phyloP scores from a whole-genome alignment of 2,797 vertebrate species.

The Threskiornis aethiopicus region DNA sequence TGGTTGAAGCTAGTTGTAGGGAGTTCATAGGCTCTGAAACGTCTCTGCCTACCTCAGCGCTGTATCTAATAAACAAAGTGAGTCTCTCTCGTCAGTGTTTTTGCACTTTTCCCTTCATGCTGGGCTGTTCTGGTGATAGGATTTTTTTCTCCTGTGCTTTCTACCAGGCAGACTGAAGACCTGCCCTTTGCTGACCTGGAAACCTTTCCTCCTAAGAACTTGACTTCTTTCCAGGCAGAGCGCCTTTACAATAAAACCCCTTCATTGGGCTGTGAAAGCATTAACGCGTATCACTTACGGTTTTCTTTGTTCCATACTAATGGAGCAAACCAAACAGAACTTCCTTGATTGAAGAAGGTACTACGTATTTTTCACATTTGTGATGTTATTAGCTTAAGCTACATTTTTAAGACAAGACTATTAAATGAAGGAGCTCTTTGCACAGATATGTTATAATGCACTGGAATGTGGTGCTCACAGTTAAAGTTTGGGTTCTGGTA shows the following conservation, averaged over 20 bases:
- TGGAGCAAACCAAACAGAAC: not conserved
- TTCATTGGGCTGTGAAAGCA: not conserved
- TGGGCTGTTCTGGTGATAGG: not conserved
- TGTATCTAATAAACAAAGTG: not conserved
- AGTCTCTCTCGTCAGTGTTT: not conserved
- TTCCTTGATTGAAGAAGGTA: not conserved
- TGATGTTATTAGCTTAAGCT: not conserved
- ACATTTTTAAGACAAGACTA: not conserved
- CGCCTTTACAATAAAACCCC: not conserved
- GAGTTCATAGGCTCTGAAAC: not conserved
- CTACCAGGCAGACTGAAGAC: not conserved
- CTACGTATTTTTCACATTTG: not conserved
- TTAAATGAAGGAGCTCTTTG: not conserved
- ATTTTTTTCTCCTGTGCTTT: not conserved
- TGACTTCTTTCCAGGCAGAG: not conserved
- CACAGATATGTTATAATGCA: not conserved
- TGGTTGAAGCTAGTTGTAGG: not conserved
- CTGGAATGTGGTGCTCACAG: not conserved
- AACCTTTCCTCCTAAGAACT: not conserved
- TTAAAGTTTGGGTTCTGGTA: not conserved
- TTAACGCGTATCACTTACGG: rapidly evolving
- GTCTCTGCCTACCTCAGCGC: not conserved
- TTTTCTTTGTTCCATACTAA: not conserved
- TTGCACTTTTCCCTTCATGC: not conserved
- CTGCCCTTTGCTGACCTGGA: not conserved